A percentile compares a stretch with the other conserved stretches of the same genome.
Conservation (phyloP, 2,797 vertebrate genomes). For the Pteropus rufus region DNA sequence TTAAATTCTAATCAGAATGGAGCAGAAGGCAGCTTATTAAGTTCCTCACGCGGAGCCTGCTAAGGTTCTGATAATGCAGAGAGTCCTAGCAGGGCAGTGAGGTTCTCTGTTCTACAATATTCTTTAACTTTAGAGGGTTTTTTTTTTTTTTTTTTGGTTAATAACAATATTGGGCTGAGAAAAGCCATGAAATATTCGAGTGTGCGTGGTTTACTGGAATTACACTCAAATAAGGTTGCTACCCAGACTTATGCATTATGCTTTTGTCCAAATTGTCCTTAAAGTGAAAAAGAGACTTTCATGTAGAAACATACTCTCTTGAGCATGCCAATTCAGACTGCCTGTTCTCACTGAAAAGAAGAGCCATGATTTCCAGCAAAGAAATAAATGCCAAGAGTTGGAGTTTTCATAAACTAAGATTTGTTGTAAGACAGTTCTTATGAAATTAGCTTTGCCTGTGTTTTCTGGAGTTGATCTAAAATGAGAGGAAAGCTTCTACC, state of each 20-base stretch:
- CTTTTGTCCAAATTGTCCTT: neutral
- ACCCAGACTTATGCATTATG: neutral
- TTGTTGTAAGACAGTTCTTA: neutral
- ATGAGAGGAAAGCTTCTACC: neutral
- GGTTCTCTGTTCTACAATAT: neutral
- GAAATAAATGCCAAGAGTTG: neutral
- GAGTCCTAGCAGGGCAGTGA: neutral
- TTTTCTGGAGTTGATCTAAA: neutral
- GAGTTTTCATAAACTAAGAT: neutral
- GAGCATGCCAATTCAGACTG: neutral
- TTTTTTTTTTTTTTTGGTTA: neutral
- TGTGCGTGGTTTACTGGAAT: neutral
- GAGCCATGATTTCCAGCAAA: neutral
- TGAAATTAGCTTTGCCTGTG: neutral
- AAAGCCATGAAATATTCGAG: neutral
- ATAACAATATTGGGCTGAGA: neutral
- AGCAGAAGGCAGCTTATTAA: neutral
- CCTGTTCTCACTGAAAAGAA: neutral
- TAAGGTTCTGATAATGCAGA: neutral
- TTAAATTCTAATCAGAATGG: constrained; percentile 26
- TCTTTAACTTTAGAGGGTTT: neutral
- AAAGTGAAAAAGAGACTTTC: neutral
- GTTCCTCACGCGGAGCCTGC: neutral
- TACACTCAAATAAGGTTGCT: neutral
- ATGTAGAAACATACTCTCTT: neutral